Conservation (phyloP, 2,113 vertebrate species). For the Barnardius zonarius region DNA sequence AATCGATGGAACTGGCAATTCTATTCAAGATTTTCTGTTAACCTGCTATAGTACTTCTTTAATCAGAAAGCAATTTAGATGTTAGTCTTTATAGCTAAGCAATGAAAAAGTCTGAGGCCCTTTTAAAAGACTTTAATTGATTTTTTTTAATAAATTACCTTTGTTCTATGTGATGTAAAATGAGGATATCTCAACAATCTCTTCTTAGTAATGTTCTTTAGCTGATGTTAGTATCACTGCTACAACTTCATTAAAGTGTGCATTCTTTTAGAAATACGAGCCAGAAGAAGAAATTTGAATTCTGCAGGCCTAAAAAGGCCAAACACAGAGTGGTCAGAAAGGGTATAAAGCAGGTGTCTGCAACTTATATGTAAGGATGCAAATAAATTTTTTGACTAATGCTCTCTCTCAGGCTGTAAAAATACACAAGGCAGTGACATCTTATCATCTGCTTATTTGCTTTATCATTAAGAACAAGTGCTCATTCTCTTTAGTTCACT, state of each 20-base stretch:
- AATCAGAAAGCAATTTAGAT: constrained; percentile 22
- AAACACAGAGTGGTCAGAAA: neutral
- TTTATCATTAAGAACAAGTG: neutral
- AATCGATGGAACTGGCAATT: constrained; percentile 41
- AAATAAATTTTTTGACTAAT: neutral
- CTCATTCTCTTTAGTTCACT: neutral
- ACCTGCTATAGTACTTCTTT: constrained; percentile 16
- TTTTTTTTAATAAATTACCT: neutral
- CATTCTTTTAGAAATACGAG: neutral
- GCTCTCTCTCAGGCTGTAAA: neutral
- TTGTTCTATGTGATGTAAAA: constrained; percentile 2
- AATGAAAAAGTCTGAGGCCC: neutral
- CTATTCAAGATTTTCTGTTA: constrained; percentile 50
- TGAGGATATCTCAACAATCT: neutral
- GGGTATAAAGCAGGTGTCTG: neutral
- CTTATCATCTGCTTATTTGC: neutral
- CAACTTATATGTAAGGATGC: neutral
- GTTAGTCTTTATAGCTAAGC: neutral
- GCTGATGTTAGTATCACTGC: neutral
- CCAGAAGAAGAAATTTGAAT: neutral
- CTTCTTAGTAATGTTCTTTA: neutral
- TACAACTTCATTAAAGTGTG: neutral
- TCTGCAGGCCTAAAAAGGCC: neutral
- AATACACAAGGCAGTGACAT: neutral
- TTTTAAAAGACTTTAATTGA: constrained; percentile 5